phyloP scores from a whole-genome alignment of 2,888 invertebrate species.

The Alviniconcha strummeri region DNA sequence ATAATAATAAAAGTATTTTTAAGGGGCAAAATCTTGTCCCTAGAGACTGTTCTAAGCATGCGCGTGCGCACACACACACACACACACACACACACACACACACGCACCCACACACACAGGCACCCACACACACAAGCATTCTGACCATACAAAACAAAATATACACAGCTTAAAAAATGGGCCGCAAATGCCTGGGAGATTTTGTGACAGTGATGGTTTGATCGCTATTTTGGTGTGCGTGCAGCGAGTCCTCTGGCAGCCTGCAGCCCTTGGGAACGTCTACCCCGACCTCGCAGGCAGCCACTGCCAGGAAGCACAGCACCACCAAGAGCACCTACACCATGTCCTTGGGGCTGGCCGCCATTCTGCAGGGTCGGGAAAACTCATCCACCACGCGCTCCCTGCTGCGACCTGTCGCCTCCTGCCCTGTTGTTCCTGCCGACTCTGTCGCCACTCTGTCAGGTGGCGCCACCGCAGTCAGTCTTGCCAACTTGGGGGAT shows the following conservation, averaged over 20 bases:
- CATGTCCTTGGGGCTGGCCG: constrained; percentile 84
- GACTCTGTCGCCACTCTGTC: not conserved
- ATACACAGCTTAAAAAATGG: no score
- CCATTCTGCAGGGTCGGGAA: constrained; percentile 86
- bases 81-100: no score
- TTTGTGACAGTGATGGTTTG: no score
- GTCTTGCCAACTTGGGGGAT: not conserved
- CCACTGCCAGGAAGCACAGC: not conserved
- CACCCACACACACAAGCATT: no score
- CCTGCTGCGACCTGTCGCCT: constrained; percentile 23
- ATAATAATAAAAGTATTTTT: no score
- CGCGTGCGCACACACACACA: no score
- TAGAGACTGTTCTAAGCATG: no score
- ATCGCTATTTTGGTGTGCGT: not conserved
- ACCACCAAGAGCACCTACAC: constrained; percentile 80
- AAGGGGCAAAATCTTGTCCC: no score
- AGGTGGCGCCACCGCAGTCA: not conserved
- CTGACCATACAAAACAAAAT: no score
- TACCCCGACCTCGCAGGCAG: not conserved
- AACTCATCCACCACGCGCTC: constrained; percentile 69
- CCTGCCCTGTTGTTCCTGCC: constrained; percentile 13
- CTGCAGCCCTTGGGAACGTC: constrained; percentile 4
- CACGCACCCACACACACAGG: no score
- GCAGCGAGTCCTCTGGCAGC: not conserved
- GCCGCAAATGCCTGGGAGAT: no score